Evolutionary conservation across 2,797 vertebrate genomes (phyloP).

Genomic region (Austrolebias charrua): DNA sequence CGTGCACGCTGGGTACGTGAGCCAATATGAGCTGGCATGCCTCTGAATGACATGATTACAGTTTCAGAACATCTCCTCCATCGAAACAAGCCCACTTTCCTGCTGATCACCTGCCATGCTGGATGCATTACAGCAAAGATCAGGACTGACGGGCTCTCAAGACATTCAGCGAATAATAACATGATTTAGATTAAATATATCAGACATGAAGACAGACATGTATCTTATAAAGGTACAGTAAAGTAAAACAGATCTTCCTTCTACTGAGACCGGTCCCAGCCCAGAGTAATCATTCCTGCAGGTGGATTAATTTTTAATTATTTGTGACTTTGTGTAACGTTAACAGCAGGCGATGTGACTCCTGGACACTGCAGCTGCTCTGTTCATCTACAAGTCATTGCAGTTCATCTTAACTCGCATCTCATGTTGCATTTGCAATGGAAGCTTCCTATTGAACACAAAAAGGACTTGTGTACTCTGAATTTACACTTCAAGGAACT

Average conservation of each 20-base stretch:
- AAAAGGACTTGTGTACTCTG: not conserved
- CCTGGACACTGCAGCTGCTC: not conserved
- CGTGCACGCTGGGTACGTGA: constrained; percentile 23
- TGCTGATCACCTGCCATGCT: constrained; percentile 22
- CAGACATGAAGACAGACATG: not conserved
- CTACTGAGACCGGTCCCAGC: not conserved
- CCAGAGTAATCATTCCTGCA: constrained; percentile 7
- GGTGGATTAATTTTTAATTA: not conserved
- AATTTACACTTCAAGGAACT: constrained; percentile 30
- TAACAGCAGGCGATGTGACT: constrained; percentile 5
- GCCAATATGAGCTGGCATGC: constrained; percentile 33
- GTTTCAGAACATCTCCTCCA: constrained; percentile 9
- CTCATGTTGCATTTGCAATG: constrained; percentile 60
- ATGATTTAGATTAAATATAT: too few relatives aligned
- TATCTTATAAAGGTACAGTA: constrained; percentile 15
- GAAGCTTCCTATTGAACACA: constrained; percentile 17
- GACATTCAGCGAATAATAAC: constrained; percentile 1
- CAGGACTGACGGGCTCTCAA: not conserved
- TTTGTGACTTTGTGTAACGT: not conserved
- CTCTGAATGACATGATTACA: constrained; percentile 61
- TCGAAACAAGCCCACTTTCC: constrained; percentile 15
- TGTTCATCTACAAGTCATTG: constrained; percentile 20
- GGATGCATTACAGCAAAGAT: not conserved
- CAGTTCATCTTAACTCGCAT: constrained; percentile 36
- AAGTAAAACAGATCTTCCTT: not conserved